Evolutionary conservation across 2,888 invertebrate species (phyloP).

Genomic region (Plebejus melissa): DNA sequence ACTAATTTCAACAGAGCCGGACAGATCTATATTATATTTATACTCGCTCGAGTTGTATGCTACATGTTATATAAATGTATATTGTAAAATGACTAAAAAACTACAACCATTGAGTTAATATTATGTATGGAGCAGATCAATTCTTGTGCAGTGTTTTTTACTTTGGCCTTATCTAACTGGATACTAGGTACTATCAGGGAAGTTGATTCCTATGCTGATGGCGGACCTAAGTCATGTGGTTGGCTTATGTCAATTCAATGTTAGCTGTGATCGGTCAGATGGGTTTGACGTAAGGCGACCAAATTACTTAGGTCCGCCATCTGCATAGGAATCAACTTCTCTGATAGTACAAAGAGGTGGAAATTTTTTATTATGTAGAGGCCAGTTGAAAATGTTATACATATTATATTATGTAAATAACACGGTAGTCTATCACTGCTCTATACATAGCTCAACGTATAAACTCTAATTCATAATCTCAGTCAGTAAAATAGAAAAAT

Average conservation of each 20-base stretch:
- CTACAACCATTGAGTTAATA: constrained; percentile 12
- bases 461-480: neutral
- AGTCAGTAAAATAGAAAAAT: neutral
- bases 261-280: too few species aligned
- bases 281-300: too few species aligned
- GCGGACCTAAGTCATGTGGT: too few species aligned
- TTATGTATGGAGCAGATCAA: constrained; percentile 11
- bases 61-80: constrained; percentile 5
- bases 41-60: constrained; percentile 17
- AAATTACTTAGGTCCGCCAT: too few species aligned
- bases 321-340: too few species aligned
- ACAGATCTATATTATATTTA: constrained; percentile 19
- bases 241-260: too few species aligned
- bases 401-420: neutral
- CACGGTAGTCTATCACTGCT: neutral
- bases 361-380: neutral
- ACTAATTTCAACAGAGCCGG: constrained; percentile 10
- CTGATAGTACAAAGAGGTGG: neutral
- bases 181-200: neutral
- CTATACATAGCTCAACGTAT: neutral
- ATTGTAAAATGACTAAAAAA: constrained; percentile 13
- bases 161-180: neutral
- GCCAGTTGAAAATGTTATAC: neutral
- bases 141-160: neutral
- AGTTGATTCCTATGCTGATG: too few species aligned